These are phyloP conservation scores for Pedetes capensis DNA, from an alignment of 2,113 vertebrate species.

Conservation along the genomic window DNA sequence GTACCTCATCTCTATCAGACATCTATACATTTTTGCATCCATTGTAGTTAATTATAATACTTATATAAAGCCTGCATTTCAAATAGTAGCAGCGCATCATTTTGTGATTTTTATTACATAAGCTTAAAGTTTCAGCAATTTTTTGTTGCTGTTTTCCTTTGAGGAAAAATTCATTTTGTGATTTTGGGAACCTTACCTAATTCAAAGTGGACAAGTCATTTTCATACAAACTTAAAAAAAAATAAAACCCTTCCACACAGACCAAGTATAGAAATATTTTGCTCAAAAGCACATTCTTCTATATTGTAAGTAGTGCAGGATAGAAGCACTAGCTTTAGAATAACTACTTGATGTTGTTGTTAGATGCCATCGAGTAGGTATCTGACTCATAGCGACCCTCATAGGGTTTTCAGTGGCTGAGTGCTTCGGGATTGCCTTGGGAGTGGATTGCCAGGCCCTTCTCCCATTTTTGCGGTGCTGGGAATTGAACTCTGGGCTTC, in stretches of 20 bases:
- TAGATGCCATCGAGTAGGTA: too few species aligned
- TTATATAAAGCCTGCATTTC: background rate
- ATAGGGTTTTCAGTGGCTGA: too few species aligned
- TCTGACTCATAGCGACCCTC: too few species aligned
- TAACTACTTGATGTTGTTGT: too few species aligned
- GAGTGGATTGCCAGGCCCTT: too few species aligned
- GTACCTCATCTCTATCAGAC: background rate
- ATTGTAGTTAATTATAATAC: background rate
- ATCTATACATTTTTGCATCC: background rate
- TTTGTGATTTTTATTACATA: background rate
- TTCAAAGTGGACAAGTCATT: background rate
- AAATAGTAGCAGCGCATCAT: background rate
- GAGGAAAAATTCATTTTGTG: background rate
- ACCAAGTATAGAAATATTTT: background rate
- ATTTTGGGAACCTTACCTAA: background rate
- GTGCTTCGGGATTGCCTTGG: too few species aligned
- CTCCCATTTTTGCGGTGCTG: too few species aligned
- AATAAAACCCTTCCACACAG: background rate
- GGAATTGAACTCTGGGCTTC: too few species aligned
- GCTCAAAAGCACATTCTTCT: background rate
- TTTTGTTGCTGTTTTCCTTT: background rate
- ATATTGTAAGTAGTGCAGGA: background rate
- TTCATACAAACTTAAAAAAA: conserved; percentile 2
- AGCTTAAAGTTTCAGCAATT: background rate
- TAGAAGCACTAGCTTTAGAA: background rate